A percentile compares a stretch with the other conserved stretches of the same genome.
These are phyloP conservation scores for Aphaenogaster rudis DNA, from an alignment of 1,140 invertebrate genomes.

Conservation along the genomic window DNA sequence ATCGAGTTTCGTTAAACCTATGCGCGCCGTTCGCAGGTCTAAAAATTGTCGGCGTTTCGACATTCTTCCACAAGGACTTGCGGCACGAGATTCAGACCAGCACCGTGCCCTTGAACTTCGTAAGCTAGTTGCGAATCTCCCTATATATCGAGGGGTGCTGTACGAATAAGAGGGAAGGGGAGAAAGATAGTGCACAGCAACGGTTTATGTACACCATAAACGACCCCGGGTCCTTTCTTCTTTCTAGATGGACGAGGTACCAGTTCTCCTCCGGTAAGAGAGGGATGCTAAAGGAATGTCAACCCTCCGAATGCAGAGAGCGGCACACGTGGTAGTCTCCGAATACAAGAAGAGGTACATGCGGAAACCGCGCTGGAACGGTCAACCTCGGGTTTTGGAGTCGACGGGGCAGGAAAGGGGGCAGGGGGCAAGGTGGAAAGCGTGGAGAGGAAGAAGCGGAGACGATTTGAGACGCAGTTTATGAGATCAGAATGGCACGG, in stretches of 20 bases:
- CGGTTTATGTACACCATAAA: constrained; percentile 61
- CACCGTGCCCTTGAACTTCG: constrained; percentile 24
- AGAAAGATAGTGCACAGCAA: constrained; percentile 20
- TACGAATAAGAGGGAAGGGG: constrained; percentile 58
- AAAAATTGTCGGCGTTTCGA: background rate
- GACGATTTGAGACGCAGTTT: constrained; percentile 1
- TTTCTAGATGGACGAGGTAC: constrained; percentile 31
- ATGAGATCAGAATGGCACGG: background rate
- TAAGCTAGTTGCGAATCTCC: constrained; percentile 6
- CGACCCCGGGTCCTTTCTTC: background rate
- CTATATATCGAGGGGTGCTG: constrained; percentile 12
- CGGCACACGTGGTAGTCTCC: constrained; percentile 25
- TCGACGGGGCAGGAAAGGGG: constrained; percentile 23
- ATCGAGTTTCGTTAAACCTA: background rate
- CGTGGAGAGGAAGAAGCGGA: background rate
- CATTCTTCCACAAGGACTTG: background rate
- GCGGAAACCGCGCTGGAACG: constrained; percentile 58
- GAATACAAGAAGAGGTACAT: background rate
- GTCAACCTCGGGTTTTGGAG: constrained; percentile 47
- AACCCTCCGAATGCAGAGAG: constrained; percentile 52
- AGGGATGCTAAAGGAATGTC: constrained; percentile 62
- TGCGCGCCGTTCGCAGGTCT: background rate
- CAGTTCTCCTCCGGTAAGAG: constrained; percentile 38
- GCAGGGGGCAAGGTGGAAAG: background rate
- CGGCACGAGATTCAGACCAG: background rate